Percentiles rank a stretch among this genome's conserved stretches.
phyloP scores from a whole-genome alignment of 2,888 invertebrate species.

The Nebria salina region DNA sequence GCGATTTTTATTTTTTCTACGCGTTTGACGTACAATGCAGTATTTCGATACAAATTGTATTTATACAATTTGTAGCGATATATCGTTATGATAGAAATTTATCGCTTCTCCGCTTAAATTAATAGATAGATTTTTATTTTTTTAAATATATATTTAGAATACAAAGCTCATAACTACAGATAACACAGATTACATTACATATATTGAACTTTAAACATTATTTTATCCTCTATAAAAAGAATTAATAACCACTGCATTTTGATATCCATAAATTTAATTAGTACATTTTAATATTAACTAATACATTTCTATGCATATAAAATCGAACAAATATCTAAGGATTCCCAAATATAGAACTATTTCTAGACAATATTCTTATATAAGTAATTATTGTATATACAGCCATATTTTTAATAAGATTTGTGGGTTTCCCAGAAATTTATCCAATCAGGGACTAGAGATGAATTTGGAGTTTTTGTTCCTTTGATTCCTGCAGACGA shows the following conservation, averaged over 20 bases:
- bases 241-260: constrained; percentile 13
- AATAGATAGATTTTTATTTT: constrained; percentile 12
- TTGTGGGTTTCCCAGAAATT: constrained; percentile 33
- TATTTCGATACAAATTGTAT: neutral
- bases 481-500: constrained; percentile 20
- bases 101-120: neutral
- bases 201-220: constrained; percentile 17
- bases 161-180: constrained; percentile 15
- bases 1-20: neutral
- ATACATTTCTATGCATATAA: neutral
- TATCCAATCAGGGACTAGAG: constrained; percentile 40
- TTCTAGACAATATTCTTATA: constrained; percentile 8
- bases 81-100: neutral
- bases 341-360: constrained; percentile 10
- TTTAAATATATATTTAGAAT: constrained; percentile 11
- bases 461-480: constrained; percentile 24
- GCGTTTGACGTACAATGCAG: neutral
- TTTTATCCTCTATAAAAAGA: constrained; percentile 11
- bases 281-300: neutral
- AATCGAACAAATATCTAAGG: constrained; percentile 14
- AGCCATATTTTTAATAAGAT: constrained; percentile 12
- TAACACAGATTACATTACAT: constrained; percentile 2
- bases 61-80: neutral
- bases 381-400: neutral
- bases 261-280: constrained; percentile 7